phyloP scores from a whole-genome alignment of 2,113 vertebrate species.

The Leptodactylus fuscus region DNA sequence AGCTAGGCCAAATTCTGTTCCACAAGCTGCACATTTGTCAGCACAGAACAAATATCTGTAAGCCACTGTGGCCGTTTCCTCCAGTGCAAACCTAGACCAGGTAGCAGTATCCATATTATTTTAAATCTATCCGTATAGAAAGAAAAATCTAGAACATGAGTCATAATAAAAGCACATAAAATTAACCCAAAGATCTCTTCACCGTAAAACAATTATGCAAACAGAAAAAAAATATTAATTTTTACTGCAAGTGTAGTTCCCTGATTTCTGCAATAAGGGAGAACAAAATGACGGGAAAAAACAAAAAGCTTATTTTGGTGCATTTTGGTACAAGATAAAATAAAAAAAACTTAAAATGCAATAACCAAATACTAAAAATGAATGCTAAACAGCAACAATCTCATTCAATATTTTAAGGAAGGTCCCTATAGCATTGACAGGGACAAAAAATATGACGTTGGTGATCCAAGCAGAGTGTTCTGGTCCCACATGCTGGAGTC shows the following conservation, averaged over 20 bases:
- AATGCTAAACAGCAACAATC: conserved; percentile 16
- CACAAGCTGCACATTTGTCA: background rate
- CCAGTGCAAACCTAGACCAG: conserved; percentile 23
- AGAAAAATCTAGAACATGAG: conserved; percentile 24
- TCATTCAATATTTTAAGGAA: conserved; percentile 50
- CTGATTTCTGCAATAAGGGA: conserved; percentile 4
- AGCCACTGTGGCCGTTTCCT: background rate
- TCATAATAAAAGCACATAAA: conserved; percentile 39
- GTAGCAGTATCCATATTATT: conserved; percentile 3
- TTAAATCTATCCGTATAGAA: background rate
- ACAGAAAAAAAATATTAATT: background rate
- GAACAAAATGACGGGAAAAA: background rate
- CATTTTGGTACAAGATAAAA: conserved; percentile 5
- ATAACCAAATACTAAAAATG: background rate
- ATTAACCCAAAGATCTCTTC: conserved; percentile 32
- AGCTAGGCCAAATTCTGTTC: background rate
- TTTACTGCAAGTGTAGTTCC: conserved; percentile 6
- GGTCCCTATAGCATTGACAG: background rate
- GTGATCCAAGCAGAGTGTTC: conserved; percentile 14
- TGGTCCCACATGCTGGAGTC: conserved; percentile 15
- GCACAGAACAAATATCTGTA: background rate
- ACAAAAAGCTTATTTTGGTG: background rate
- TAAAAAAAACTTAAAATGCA: background rate
- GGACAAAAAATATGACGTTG: conserved; percentile 4
- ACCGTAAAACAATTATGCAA: conserved; percentile 3